phyloP scores from a whole-genome alignment of 2,113 vertebrate species.

The Actenoides hombroni region DNA sequence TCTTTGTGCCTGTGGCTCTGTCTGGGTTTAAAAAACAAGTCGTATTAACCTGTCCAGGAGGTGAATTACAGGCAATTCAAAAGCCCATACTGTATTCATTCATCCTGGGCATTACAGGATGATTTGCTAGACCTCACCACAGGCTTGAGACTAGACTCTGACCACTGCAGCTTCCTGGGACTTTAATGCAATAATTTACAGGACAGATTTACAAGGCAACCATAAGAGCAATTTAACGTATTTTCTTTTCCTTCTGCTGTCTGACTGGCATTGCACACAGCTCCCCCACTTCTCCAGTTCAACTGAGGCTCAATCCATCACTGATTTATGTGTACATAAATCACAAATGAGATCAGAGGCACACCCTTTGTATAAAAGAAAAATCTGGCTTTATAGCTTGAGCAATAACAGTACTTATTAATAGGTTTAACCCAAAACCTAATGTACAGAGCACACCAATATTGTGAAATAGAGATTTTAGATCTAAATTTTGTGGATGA shows the following conservation, averaged over 20 bases:
- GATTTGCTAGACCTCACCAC: neutral
- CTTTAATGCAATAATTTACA: conserved; percentile 13
- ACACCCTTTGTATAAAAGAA: neutral
- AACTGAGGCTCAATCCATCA: neutral
- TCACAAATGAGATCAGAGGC: conserved; percentile 19
- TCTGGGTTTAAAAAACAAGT: neutral
- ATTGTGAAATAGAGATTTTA: neutral
- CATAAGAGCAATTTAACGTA: neutral
- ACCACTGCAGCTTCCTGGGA: neutral
- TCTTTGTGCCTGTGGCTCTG: neutral
- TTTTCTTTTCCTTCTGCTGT: neutral
- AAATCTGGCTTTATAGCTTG: neutral
- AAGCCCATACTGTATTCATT: neutral
- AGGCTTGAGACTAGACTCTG: neutral
- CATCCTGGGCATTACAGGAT: neutral
- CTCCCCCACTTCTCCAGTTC: neutral
- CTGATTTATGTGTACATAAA: neutral
- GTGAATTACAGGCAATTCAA: neutral
- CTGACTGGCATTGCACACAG: neutral
- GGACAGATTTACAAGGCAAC: conserved; percentile 3
- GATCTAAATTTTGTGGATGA: neutral
- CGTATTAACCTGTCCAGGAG: neutral
- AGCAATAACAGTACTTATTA: neutral
- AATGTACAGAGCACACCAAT: neutral
- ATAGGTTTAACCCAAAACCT: neutral